Conservation (phyloP, 2,113 vertebrate species). For the Meleagris gallopavo region DNA sequence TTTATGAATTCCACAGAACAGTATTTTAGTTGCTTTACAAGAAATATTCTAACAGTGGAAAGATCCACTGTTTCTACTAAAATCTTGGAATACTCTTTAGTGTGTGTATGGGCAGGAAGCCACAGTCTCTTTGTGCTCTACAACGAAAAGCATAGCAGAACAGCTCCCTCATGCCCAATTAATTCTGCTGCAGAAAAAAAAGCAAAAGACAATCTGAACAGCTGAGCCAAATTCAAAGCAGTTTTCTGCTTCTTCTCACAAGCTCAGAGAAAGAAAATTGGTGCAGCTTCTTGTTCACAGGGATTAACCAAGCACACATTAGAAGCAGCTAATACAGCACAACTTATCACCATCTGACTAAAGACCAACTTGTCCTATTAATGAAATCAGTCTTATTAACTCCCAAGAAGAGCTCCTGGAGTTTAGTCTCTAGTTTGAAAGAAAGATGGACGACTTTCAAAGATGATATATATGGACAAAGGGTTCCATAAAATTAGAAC, state of each 20-base stretch:
- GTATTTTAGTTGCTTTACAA: not conserved
- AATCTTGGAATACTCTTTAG: not conserved
- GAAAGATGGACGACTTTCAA: not conserved
- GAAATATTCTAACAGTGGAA: not conserved
- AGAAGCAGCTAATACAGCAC: not conserved
- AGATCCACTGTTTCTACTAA: not conserved
- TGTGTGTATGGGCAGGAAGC: not conserved
- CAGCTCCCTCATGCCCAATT: not conserved
- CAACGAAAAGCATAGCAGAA: not conserved
- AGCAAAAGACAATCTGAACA: not conserved
- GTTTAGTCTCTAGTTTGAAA: not conserved
- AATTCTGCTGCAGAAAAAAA: not conserved
- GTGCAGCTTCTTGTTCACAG: not conserved
- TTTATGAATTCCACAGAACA: not conserved
- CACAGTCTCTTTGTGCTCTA: not conserved
- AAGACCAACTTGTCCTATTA: not conserved
- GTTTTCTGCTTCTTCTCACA: not conserved
- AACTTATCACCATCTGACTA: not conserved
- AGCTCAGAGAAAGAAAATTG: not conserved
- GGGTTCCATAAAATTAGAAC: not conserved
- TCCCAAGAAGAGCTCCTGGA: not conserved
- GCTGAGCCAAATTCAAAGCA: not conserved
- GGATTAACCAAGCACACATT: not conserved
- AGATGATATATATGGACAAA: not conserved
- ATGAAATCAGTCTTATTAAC: not conserved